phyloP scores from a whole-genome alignment of 2,113 vertebrate genomes.

The Archocentrus centrarchus region DNA sequence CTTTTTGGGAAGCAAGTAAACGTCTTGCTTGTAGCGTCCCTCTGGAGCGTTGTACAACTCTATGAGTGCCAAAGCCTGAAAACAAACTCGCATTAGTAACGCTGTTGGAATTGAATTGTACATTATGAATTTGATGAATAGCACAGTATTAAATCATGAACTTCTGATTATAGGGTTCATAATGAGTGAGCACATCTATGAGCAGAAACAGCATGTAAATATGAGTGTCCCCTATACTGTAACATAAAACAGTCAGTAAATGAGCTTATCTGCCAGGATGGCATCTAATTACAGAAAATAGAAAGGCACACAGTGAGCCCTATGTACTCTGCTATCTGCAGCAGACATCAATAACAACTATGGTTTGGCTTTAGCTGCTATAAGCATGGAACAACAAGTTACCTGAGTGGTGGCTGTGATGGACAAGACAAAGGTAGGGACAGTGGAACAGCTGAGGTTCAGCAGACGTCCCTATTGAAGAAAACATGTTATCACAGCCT shows the following conservation, averaged over 20 bases:
- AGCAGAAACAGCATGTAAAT: background rate
- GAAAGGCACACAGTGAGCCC: background rate
- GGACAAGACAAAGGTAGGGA: conserved; percentile 97
- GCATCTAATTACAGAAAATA: conserved; percentile 12
- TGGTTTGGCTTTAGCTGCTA: background rate
- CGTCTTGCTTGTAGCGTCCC: conserved; percentile 97
- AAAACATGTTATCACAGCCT: background rate
- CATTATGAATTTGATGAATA: background rate
- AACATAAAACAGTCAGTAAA: conserved; percentile 16
- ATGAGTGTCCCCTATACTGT: background rate
- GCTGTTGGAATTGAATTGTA: background rate
- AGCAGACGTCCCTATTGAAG: conserved; percentile 91
- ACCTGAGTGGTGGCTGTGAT: conserved; percentile 99
- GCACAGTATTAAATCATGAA: background rate
- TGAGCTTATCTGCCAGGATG: background rate
- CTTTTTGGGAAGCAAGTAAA: conserved; percentile 98
- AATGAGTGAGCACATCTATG: background rate
- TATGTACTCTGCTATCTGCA: background rate
- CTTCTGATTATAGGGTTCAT: background rate
- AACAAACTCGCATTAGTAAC: conserved; percentile 24
- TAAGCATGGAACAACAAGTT: conserved; percentile 10
- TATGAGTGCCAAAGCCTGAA: conserved; percentile 93
- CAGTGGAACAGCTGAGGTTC: conserved; percentile 98
- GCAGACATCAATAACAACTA: background rate
- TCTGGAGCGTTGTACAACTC: conserved; percentile 97